These are phyloP conservation scores for Orchestia grillus DNA, from an alignment of 1,140 invertebrate species.

Conservation along the genomic window DNA sequence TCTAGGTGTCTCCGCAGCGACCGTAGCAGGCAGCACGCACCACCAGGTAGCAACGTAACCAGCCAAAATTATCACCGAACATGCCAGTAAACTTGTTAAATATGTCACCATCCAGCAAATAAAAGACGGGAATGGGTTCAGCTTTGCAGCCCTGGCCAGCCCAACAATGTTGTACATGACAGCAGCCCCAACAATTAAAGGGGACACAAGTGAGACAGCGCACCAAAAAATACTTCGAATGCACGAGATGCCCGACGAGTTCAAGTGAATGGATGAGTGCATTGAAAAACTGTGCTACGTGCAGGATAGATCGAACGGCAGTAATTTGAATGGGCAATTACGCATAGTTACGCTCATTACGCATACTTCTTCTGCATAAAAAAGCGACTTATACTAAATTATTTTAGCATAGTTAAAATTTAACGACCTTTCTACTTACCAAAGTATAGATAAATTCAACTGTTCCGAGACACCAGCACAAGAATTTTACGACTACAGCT, in stretches of 20 bases:
- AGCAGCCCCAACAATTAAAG: background rate
- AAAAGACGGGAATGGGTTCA: background rate
- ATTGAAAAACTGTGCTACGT: background rate
- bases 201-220: background rate
- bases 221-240: background rate
- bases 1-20: background rate
- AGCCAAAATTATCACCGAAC: background rate
- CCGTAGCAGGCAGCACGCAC: background rate
- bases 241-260: background rate
- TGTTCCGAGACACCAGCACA: too few relatives aligned
- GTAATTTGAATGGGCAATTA: background rate
- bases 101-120: background rate
- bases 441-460: background rate
- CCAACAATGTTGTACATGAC: background rate
- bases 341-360: background rate
- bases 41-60: background rate
- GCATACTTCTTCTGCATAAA: background rate
- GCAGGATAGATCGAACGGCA: background rate
- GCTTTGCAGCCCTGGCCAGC: background rate
- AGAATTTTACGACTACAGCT: background rate
- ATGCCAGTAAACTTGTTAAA: background rate
- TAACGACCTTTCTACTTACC: background rate
- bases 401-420: background rate
- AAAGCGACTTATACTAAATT: background rate
- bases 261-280: background rate